phyloP scores from a whole-genome alignment of 2,888 invertebrate genomes.

The Subacronicta megacephala region DNA sequence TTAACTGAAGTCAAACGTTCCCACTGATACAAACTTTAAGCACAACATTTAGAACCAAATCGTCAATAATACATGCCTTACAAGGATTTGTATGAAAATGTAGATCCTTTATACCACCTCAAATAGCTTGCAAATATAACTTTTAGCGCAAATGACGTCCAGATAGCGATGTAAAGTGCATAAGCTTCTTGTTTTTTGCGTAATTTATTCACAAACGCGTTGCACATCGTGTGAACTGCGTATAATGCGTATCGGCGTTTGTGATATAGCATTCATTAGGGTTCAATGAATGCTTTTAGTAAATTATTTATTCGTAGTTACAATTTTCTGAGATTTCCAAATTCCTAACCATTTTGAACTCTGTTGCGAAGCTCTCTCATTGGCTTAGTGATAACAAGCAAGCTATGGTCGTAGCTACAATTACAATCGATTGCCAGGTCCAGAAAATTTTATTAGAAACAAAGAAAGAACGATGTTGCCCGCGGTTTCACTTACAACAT shows the following conservation, averaged over 20 bases:
- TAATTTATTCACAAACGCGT: conserved; percentile 30
- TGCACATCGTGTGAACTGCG: conserved; percentile 43
- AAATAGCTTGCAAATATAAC: conserved; percentile 16
- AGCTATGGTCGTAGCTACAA: too few species aligned
- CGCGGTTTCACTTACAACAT: too few species aligned
- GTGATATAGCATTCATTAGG: conserved; percentile 21
- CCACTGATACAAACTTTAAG: conserved; percentile 20
- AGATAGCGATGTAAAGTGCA: conserved; percentile 20
- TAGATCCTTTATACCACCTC: conserved; percentile 14
- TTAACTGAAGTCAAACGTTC: conserved; percentile 19
- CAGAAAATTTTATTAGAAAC: too few species aligned
- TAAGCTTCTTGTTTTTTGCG: conserved; percentile 42
- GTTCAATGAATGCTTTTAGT: conserved; percentile 24
- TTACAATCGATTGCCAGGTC: too few species aligned
- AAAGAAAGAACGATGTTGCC: too few species aligned
- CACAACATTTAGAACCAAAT: conserved; percentile 30
- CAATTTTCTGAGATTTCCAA: not conserved
- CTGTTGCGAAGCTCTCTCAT: too few species aligned
- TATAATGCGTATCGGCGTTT: conserved; percentile 22
- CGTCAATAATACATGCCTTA: conserved; percentile 15
- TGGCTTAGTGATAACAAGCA: too few species aligned
- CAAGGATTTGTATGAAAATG: conserved; percentile 34
- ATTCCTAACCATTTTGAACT: too few species aligned
- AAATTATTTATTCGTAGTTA: not conserved
- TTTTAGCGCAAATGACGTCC: conserved; percentile 29